These are phyloP conservation scores for Temnothorax nylanderi DNA, from an alignment of 1,140 invertebrate genomes.

Conservation along the genomic window DNA sequence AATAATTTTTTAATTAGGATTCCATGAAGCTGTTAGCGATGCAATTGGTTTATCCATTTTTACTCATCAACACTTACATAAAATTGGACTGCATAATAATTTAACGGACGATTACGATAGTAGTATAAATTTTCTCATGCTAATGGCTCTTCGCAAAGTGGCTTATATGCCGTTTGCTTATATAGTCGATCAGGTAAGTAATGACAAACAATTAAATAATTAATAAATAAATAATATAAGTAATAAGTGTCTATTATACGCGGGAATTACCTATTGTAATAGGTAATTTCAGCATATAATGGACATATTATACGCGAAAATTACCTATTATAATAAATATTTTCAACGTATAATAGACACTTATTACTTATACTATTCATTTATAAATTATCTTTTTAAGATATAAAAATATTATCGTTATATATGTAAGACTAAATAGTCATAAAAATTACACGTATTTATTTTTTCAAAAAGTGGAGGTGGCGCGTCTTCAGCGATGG, in stretches of 20 bases:
- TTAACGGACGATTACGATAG: slow-evolving; percentile 89
- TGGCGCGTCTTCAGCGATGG: slow-evolving; percentile 92
- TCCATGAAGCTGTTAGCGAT: slow-evolving; percentile 96
- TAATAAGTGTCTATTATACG: too few relatives aligned
- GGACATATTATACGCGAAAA: too few relatives aligned
- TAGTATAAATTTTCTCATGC: slow-evolving; percentile 93
- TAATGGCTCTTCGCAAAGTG: slow-evolving; percentile 93
- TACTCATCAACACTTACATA: slow-evolving; percentile 90
- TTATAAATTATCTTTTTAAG: neutral
- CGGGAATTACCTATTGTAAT: too few relatives aligned
- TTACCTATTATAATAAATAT: too few relatives aligned
- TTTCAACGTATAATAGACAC: neutral
- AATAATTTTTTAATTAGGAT: slow-evolving; percentile 86
- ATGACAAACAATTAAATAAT: neutral
- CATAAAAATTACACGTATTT: neutral
- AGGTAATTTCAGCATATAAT: too few relatives aligned
- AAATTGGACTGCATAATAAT: slow-evolving; percentile 90
- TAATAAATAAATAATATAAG: neutral
- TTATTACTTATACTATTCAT: neutral
- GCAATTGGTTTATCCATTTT: slow-evolving; percentile 92
- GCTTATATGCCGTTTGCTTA: slow-evolving; percentile 93
- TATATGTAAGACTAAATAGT: neutral
- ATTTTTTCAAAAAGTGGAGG: slow-evolving; percentile 88
- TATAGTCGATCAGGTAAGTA: slow-evolving; percentile 89
- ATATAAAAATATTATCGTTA: neutral